These are phyloP conservation scores for Atta texana DNA, from an alignment of 1,140 invertebrate genomes.

Conservation along the genomic window DNA sequence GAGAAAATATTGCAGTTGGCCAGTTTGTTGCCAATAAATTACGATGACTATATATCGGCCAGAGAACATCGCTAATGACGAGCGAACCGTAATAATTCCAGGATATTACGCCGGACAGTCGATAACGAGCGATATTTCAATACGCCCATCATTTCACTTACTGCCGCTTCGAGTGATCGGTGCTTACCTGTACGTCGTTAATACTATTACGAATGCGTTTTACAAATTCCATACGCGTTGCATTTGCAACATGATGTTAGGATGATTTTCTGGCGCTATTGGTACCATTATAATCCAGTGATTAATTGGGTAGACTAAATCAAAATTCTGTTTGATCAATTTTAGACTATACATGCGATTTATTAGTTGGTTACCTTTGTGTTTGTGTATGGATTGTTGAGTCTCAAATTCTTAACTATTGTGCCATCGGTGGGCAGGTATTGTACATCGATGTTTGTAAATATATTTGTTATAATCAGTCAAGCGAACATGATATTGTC, in stretches of 20 bases:
- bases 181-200: constrained; percentile 46
- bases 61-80: constrained; percentile 67
- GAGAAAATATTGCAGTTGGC: constrained; percentile 66
- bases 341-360: background rate
- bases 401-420: constrained; percentile 28
- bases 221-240: constrained; percentile 18
- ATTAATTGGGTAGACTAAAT: constrained; percentile 29
- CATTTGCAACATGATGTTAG: constrained; percentile 9
- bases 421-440: background rate
- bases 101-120: constrained; percentile 68
- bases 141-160: constrained; percentile 58
- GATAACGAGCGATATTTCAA: constrained; percentile 73
- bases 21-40: constrained; percentile 63
- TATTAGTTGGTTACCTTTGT: constrained; percentile 10
- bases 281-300: constrained; percentile 3
- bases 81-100: constrained; percentile 65
- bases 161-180: constrained; percentile 59
- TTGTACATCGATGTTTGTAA: background rate
- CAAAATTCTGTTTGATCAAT: constrained; percentile 49
- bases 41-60: constrained; percentile 31
- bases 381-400: constrained; percentile 17
- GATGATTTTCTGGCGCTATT: constrained; percentile 25
- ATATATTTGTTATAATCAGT: constrained; percentile 17
- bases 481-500: constrained; percentile 6
- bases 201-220: constrained; percentile 46